Conservation (phyloP, 1,140 invertebrate genomes). For the Meloidogyne floridensis region DNA sequence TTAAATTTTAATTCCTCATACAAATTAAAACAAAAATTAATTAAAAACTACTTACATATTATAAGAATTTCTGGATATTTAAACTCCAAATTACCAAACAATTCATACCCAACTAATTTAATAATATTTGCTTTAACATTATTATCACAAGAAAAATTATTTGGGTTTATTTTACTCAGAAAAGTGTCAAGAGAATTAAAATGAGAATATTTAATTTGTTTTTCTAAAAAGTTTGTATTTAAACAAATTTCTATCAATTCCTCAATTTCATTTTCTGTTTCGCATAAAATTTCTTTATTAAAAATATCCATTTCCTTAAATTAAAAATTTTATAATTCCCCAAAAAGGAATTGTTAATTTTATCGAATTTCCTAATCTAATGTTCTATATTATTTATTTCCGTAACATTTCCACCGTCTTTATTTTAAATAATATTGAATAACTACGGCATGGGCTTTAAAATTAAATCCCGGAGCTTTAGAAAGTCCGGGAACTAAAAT, state of each 20-base stretch:
- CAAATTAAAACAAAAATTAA: no score
- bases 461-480: no score
- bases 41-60: not conserved
- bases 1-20: no score
- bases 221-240: not conserved
- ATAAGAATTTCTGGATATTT: not conserved
- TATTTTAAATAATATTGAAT: no score
- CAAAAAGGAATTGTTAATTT: no score
- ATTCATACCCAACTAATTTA: not conserved
- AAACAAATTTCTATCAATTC: not conserved
- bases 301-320: not conserved
- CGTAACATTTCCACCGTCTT: no score
- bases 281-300: not conserved
- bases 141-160: not conserved
- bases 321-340: not conserved
- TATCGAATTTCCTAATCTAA: not conserved
- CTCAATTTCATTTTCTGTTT: not conserved
- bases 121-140: not conserved
- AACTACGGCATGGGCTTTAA: no score
- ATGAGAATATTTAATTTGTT: not conserved
- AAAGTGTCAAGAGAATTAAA: not conserved
- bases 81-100: not conserved
- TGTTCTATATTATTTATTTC: no score
- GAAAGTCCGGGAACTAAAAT: no score
- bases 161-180: not conserved